Percentiles rank a stretch among this genome's conserved stretches.
phyloP scores from a whole-genome alignment of 2,888 invertebrate species.

The Eubasilissa splendida region DNA sequence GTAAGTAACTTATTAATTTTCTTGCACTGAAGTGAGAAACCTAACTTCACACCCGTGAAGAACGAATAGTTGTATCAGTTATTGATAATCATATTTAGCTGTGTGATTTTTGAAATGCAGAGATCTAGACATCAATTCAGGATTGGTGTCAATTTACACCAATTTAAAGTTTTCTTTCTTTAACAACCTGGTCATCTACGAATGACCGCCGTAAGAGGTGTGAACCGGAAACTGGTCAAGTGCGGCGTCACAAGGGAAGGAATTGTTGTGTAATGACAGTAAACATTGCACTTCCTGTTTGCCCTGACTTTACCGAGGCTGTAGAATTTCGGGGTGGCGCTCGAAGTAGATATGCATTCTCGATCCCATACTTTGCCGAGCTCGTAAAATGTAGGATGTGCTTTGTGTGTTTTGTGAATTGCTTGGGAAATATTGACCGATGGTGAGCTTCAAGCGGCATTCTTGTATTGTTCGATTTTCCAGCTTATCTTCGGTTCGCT shows the following conservation, averaged over 20 bases:
- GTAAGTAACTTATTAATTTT: not conserved
- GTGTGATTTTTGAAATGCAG: not conserved
- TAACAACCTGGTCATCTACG: conserved; percentile 21
- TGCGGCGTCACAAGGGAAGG: conserved; percentile 33
- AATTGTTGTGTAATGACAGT: conserved; percentile 27
- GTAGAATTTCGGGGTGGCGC: conserved; percentile 44
- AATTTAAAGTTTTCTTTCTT: conserved; percentile 1
- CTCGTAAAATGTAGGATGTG: conserved; percentile 21
- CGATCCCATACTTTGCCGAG: not conserved
- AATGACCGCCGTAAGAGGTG: conserved; percentile 34
- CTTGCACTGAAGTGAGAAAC: not conserved
- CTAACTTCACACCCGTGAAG: not conserved
- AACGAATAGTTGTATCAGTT: no score
- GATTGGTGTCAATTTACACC: conserved; percentile 22
- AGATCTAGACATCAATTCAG: not conserved
- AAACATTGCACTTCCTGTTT: conserved; percentile 56
- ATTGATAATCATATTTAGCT: no score
- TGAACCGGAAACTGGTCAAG: conserved; percentile 53
- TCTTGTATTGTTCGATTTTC: conserved; percentile 27
- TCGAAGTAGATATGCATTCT: conserved; percentile 44
- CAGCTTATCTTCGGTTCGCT: conserved; percentile 20
- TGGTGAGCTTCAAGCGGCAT: conserved; percentile 33
- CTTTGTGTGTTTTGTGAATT: conserved; percentile 24
- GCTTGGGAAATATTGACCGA: conserved; percentile 36
- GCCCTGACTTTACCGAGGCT: conserved; percentile 10